A percentile compares a stretch with the other conserved stretches of the same genome.
These are phyloP conservation scores for Columbina picui DNA, from an alignment of 2,113 vertebrate genomes.

Conservation along the genomic window DNA sequence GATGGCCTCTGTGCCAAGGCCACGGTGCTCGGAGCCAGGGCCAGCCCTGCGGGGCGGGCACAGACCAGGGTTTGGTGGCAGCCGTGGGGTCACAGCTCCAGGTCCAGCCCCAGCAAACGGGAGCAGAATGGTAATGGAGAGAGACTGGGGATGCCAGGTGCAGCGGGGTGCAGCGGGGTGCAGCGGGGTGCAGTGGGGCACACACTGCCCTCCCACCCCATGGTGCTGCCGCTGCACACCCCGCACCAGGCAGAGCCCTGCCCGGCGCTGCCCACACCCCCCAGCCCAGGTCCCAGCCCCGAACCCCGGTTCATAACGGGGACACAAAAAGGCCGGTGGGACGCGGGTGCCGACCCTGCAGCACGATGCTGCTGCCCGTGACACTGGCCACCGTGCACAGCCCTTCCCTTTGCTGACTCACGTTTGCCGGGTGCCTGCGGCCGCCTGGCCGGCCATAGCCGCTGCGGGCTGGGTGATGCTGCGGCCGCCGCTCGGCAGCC, in stretches of 20 bases:
- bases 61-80: background rate
- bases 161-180: background rate
- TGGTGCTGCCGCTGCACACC: background rate
- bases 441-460: background rate
- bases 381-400: background rate
- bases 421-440: background rate
- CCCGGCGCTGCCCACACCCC: background rate
- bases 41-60: background rate
- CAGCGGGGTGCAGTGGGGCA: rapidly evolving
- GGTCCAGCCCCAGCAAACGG: background rate
- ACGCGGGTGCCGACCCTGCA: background rate
- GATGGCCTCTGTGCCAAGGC: background rate
- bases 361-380: background rate
- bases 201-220: background rate
- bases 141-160: background rate
- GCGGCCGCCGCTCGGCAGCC: too few relatives aligned
- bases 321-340: too few relatives aligned
- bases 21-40: too few relatives aligned
- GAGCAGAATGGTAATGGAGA: background rate
- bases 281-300: background rate
- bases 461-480: too few relatives aligned
- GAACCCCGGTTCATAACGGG: background rate
- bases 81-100: background rate
- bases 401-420: slow-evolving; percentile 26
- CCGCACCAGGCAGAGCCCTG: background rate